Evolutionary conservation across 2,113 vertebrate species (phyloP).

Genomic region (Syrmaticus mikado): DNA sequence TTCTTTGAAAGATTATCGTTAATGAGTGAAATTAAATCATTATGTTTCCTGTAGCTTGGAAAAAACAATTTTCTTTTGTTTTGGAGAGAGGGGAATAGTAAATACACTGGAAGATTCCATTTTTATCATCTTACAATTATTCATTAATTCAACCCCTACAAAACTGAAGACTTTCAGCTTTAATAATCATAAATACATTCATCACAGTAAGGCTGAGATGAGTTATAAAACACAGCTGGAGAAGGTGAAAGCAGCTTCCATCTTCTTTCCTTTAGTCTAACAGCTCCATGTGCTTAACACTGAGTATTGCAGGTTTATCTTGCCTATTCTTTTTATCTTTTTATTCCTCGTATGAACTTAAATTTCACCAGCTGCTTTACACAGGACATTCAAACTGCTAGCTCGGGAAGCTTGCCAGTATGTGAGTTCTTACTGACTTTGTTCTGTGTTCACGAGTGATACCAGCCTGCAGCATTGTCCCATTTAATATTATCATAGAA

Average conservation of each 20-base stretch:
- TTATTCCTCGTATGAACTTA: not conserved
- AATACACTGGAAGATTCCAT: not conserved
- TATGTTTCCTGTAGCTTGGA: conserved; percentile 17
- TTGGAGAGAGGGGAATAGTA: not conserved
- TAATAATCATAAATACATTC: conserved; percentile 7
- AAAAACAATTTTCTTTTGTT: conserved; percentile 39
- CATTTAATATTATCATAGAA: too few relatives aligned
- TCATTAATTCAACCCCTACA: not conserved
- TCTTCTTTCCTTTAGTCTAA: not conserved
- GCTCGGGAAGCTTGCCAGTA: not conserved
- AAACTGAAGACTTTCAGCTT: conserved; percentile 43
- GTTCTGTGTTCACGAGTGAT: too few relatives aligned
- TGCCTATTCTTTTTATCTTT: not conserved
- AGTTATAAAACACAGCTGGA: not conserved
- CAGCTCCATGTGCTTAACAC: not conserved
- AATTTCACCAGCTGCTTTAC: not conserved
- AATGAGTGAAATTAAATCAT: conserved; percentile 41
- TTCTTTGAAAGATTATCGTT: conserved; percentile 56
- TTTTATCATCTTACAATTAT: conserved; percentile 28
- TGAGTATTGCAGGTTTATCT: rapidly evolving
- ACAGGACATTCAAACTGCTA: not conserved
- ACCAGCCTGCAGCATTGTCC: too few relatives aligned
- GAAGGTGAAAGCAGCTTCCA: not conserved
- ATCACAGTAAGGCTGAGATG: not conserved
- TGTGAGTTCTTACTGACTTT: not conserved